Conservation (phyloP, 2,888 invertebrate species). For the Cryptus armator region DNA sequence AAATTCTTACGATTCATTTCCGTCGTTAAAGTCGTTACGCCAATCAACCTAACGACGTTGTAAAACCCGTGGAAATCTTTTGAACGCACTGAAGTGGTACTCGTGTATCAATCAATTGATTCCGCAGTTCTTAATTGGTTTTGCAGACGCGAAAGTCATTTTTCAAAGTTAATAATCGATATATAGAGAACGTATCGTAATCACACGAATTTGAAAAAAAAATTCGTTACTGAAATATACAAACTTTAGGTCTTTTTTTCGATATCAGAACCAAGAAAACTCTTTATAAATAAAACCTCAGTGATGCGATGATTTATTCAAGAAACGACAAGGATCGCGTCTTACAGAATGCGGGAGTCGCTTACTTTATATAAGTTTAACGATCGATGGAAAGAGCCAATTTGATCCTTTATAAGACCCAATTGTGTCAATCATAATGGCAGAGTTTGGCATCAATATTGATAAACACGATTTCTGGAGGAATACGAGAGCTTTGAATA, state of each 20-base stretch:
- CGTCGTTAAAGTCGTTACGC: conserved; percentile 68
- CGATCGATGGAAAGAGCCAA: not conserved
- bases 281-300: too few species aligned
- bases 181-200: too few species aligned
- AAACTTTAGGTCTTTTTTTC: too few species aligned
- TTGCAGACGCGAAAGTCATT: not conserved
- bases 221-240: too few species aligned
- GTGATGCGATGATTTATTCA: too few species aligned
- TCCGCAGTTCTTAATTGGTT: not conserved
- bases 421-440: conserved; percentile 15
- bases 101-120: not conserved
- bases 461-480: conserved; percentile 1
- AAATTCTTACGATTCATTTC: conserved; percentile 79
- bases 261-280: too few species aligned
- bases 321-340: too few species aligned
- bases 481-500: not conserved
- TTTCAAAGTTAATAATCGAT: not conserved
- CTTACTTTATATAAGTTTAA: not conserved
- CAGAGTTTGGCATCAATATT: conserved; percentile 10
- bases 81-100: not conserved
- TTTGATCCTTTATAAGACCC: not conserved
- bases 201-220: too few species aligned
- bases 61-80: conserved; percentile 24
- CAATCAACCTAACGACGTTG: conserved; percentile 72
- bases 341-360: not conserved